phyloP scores from a whole-genome alignment of 2,113 vertebrate genomes.

The Piprites chloris region DNA sequence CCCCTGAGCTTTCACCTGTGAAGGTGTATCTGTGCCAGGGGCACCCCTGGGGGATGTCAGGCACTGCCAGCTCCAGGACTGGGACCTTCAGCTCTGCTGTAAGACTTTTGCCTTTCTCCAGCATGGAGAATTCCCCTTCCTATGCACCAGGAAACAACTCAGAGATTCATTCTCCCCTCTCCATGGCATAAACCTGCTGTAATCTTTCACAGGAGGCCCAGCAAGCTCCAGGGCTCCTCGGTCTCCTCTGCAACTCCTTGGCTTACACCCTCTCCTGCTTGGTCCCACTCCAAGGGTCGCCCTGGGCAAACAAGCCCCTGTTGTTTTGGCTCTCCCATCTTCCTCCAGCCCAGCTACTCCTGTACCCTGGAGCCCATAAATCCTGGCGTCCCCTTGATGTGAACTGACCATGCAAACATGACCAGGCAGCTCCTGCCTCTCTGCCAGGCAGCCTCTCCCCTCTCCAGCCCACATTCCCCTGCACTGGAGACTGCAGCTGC shows the following conservation, averaged over 20 bases:
- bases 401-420: background rate
- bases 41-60: background rate
- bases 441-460: background rate
- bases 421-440: background rate
- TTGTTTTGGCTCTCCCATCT: background rate
- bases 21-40: background rate
- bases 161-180: background rate
- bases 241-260: background rate
- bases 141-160: background rate
- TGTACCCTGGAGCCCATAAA: background rate
- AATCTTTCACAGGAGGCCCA: background rate
- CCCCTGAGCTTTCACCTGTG: background rate
- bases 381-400: background rate
- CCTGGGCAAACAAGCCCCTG: background rate
- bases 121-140: background rate
- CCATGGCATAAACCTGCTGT: rapidly evolving
- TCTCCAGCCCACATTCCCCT: background rate
- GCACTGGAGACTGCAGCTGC: background rate
- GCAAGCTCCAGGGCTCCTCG: background rate
- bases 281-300: background rate
- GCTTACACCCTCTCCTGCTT: background rate
- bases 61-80: background rate
- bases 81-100: background rate
- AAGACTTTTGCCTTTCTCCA: background rate
- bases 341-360: background rate